These are phyloP conservation scores for Aegotheles bennettii DNA, from an alignment of 2,113 vertebrate genomes.

Conservation along the genomic window DNA sequence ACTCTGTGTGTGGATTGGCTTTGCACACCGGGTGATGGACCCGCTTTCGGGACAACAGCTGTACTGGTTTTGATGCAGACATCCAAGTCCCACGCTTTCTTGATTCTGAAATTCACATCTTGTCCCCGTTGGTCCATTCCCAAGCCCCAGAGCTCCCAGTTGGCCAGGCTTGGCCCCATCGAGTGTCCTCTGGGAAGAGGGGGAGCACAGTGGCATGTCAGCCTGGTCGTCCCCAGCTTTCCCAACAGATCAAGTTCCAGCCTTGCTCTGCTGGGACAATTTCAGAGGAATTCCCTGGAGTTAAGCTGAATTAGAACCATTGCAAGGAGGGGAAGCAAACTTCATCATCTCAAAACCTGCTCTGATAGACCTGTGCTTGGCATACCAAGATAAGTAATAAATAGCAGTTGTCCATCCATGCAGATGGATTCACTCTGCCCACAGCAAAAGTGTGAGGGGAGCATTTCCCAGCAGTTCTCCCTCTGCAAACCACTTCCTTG, in stretches of 20 bases:
- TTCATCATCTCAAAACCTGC: background rate
- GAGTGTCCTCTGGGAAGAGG: background rate
- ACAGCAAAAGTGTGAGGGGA: background rate
- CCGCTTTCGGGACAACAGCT: too few relatives aligned
- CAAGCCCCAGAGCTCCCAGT: background rate
- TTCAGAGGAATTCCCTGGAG: background rate
- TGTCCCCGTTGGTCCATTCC: background rate
- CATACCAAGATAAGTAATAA: background rate
- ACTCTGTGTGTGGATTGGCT: too few relatives aligned
- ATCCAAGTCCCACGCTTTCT: background rate
- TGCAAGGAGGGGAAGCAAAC: background rate
- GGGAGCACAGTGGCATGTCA: background rate
- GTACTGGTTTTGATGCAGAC: background rate
- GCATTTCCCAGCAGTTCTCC: background rate
- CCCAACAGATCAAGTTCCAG: background rate
- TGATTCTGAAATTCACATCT: background rate
- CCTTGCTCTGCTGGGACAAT: background rate
- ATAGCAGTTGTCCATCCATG: background rate
- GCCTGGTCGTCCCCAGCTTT: background rate
- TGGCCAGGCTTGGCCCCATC: fast-evolving
- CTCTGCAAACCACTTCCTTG: background rate
- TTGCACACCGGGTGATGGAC: too few relatives aligned
- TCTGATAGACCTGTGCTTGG: background rate
- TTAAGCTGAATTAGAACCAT: background rate
- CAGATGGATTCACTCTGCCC: background rate